Evolutionary conservation across 1,140 invertebrate genomes (phyloP), one percentile per base, ranked within the genome.

Genomic region (Aradophagus sp.): DNA sequence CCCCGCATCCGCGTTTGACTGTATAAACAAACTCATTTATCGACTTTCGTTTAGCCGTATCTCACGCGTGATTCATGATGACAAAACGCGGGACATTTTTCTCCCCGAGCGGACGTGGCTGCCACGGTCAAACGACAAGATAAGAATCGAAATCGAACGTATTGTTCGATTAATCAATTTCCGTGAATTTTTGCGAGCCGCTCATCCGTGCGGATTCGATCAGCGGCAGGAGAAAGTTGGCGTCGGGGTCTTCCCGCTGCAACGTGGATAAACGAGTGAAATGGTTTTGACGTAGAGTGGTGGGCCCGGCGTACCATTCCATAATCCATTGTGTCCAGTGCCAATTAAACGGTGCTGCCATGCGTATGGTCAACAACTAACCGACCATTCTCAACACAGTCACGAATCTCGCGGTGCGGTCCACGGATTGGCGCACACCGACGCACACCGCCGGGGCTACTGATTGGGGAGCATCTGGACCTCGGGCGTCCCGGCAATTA

Each of bases 281-380:
- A 83, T 83, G 84, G 79, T 84, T 84, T 78, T 81, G 80, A 83
- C 81, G 53, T 83, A 63, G 75, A 84, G 83, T 82, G 80, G 82
- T 82, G 79, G 73, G 61, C 67, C 63, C 38, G 8, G 52, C 42
- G 34, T 74, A 74, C 74, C 75, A 62, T 83, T 80, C 80, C 76
- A 82, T 86, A 86, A 85, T 83, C 83, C 80, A 86, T 86, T 86
- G 84, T 86, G 80, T 82, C 80, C 81, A 80, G 77, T 83, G 81
- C 84, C 84, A 86, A 86, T 86, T 86, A 86, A 86, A 84, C 82
- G 81, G 82, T 84, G 81, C 81, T 78, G 68, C 78, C 82, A 86
- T 86, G 82, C 84, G 83, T 85, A 81, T 78, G 81, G 77, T 80
- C 78, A 81, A 82, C 78, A 82, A 76, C 82, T 84, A 84, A 82